Evolutionary conservation across 2,113 vertebrate species (phyloP), one percentile per base, ranked within the genome.

Genomic region (Columba livia): DNA sequence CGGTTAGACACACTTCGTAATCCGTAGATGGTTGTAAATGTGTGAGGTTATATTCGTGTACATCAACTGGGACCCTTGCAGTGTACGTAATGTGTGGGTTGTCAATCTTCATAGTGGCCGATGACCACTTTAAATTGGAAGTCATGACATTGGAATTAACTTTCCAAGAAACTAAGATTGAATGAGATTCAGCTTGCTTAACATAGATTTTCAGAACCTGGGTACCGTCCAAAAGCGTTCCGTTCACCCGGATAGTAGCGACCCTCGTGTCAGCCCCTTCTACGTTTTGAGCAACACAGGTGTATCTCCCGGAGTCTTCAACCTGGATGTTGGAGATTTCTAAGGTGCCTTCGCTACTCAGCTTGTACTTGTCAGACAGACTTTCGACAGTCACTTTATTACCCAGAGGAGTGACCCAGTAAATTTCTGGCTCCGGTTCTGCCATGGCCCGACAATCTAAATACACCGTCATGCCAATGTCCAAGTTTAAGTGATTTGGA

Each of bases 31-130:
- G 99, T 25, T 99, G 99, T 40, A 99, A 97, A 88, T 99, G 99
- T 0, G 99, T 99, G 44, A 99, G 98, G 95, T 99, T 99, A 93
- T 99, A 99, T 71, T 99, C 99, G 0, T 99, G 99, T 8, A 99
- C 99, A 2, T 99, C 99, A 11, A 99, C 99, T 0, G 99, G 99
- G 32, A 99, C 99, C 81, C 99, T 98, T 77, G 99, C 99, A 2
- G 99, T 99, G 91, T 99, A 99, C 0, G 99, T 99, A 48, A 99
- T 99, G 89, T 99, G 99, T 10, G 99, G 99, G 93, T 99, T 99
- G 97, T 99, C 99, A 10, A 99, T 99, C 97, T 99, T 99, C 99
- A 99, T 99, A 0, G 99, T 99, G 96, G 99, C 99, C 0, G 99
- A 99, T 0, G 99, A 99, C 99, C 99, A 99, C 83, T 99, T 99